These are phyloP conservation scores for Dromas ardeola DNA, from an alignment of 2,113 vertebrate genomes.

Conservation along the genomic window DNA sequence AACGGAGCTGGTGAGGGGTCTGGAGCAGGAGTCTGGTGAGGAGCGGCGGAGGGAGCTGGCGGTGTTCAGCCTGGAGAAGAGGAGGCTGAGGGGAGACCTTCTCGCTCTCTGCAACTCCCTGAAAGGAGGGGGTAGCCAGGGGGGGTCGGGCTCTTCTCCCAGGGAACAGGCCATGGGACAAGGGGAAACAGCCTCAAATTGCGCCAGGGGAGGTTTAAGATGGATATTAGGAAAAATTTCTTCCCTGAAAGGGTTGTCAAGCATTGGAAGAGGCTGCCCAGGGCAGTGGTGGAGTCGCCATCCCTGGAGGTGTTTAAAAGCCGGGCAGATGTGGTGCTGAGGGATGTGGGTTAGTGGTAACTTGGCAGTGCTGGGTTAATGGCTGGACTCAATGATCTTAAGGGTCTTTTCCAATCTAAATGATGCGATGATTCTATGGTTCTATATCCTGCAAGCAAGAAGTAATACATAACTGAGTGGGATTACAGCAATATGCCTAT, in stretches of 20 bases:
- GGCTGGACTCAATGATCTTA: background rate
- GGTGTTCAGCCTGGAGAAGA: background rate
- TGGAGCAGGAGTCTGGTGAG: rapidly evolving
- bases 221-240: background rate
- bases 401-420: background rate
- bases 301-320: background rate
- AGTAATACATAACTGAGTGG: background rate
- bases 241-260: background rate
- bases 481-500: background rate
- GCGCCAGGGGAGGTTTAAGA: background rate
- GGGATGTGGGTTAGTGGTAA: background rate
- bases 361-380: background rate
- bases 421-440: background rate
- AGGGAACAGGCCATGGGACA: rapidly evolving
- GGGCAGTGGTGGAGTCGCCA: background rate
- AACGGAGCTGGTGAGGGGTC: background rate
- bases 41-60: background rate
- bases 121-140: background rate
- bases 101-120: background rate
- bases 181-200: no score
- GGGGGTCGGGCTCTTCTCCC: background rate
- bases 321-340: rapidly evolving
- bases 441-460: background rate
- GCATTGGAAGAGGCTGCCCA: background rate
- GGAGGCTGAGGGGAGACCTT: background rate